phyloP scores from a whole-genome alignment of 2,797 vertebrate genomes.

The Aphelocoma californica region DNA sequence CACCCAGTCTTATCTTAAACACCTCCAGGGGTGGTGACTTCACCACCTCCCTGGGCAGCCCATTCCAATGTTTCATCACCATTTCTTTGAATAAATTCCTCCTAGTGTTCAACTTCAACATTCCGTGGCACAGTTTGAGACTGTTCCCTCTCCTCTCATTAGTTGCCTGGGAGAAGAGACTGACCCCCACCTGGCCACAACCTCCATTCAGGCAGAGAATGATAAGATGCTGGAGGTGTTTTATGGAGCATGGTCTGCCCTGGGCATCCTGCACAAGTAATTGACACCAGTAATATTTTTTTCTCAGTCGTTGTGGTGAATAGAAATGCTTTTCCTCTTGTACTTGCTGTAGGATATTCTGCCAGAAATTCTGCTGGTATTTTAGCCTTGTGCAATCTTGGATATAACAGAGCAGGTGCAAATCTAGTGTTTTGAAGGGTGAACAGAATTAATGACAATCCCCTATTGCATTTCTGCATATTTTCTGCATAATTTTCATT shows the following conservation, averaged over 20 bases:
- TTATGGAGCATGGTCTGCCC: neutral
- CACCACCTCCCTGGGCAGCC: neutral
- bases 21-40: too few relatives aligned
- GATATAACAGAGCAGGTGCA: neutral
- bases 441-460: neutral
- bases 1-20: neutral
- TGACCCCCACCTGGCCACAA: fast-evolving
- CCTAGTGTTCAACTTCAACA: too few relatives aligned
- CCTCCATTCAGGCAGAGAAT: neutral
- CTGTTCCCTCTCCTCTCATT: neutral
- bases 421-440: neutral
- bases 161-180: neutral
- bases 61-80: neutral
- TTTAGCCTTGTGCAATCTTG: neutral
- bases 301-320: neutral
- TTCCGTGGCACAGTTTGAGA: fast-evolving
- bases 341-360: neutral
- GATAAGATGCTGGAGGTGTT: neutral
- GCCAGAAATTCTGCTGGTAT: neutral
- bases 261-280: neutral
- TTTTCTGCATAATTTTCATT: neutral
- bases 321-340: neutral
- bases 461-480: neutral
- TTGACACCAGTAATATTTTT: fast-evolving
- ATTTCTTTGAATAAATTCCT: neutral